Conservation (phyloP, 2,113 vertebrate species). For the Baryphthengus martii region DNA sequence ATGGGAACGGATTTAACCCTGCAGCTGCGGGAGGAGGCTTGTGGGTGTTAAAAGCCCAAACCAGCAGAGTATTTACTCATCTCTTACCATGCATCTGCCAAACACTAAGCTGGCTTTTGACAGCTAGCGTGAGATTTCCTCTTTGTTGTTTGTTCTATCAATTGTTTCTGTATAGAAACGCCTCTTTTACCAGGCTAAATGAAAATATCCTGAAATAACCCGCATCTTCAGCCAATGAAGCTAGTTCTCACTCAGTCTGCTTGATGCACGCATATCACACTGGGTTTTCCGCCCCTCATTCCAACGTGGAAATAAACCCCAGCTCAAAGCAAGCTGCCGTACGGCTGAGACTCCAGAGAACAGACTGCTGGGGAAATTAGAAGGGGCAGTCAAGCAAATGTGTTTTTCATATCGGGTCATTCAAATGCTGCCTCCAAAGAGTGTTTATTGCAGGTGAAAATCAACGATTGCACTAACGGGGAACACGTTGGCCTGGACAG, state of each 20-base stretch:
- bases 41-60: neutral
- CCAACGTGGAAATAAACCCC: neutral
- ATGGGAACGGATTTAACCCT: neutral
- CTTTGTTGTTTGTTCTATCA: neutral
- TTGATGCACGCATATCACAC: neutral
- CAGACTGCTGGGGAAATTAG: neutral
- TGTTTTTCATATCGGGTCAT: neutral
- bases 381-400: neutral
- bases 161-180: constrained; percentile 54
- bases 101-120: constrained; percentile 7
- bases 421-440: neutral
- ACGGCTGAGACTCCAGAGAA: neutral
- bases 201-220: constrained; percentile 11
- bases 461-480: neutral
- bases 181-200: neutral
- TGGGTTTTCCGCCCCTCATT: neutral
- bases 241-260: neutral
- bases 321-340: neutral
- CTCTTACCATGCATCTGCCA: neutral
- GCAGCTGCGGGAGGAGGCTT: neutral
- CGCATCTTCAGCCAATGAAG: neutral
- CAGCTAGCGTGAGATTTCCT: constrained; percentile 8
- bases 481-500: neutral
- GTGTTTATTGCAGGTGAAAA: constrained; percentile 20
- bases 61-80: constrained; percentile 24